Base-by-base conservation (phyloP, 2,797 vertebrate genomes). In the Galaxias olidus region DNA sequence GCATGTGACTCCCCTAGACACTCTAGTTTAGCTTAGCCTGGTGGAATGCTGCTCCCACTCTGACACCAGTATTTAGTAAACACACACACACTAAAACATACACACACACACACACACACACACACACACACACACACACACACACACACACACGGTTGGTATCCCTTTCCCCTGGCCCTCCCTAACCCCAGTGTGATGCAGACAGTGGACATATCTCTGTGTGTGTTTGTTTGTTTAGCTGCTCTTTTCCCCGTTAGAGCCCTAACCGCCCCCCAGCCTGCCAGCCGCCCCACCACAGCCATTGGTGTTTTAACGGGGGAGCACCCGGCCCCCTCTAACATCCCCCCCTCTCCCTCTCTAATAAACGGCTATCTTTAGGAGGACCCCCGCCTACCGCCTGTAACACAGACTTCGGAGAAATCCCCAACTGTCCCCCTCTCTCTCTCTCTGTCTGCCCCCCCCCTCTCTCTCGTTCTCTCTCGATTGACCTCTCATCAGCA, bases 311-410 rank as follows among this genome's bases (percentile, higher is more conserved):
- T 49, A 73, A 59, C 6, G 66, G 69, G 1, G 5, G 10, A 17
- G 17, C 47, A 49, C 48, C 14, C n/a, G 9, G 48, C 61, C 10
- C 55, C 41, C 41, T 14, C 41, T 9, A 7, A 30, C 55, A 46
- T 78, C 53, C 48, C 47, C 14, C 15, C 47, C 48, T 14, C 9
- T 18, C 54, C 46, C 49, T 65, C 65, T 59, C 64, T 63, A 76
- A 79, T 79, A 81, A 82, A 75, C 63, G 51, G 14, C 58, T 85
- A 84, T 82, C 74, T 79, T 76, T 79, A 84, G 75, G 15, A 40
- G 13, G n/a, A 66, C 59, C 60, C 54, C 14, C 64, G 63, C 64
- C 46, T 53, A 59, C 63, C 57, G 30, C 70, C 76, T 63, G 56
- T 78, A 68, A 19, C 7, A 71, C 71, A 53, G 73, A 72, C 72